Evolutionary conservation across 2,113 vertebrate species (phyloP).

Genomic region (Petrocephalus microphthalmus): DNA sequence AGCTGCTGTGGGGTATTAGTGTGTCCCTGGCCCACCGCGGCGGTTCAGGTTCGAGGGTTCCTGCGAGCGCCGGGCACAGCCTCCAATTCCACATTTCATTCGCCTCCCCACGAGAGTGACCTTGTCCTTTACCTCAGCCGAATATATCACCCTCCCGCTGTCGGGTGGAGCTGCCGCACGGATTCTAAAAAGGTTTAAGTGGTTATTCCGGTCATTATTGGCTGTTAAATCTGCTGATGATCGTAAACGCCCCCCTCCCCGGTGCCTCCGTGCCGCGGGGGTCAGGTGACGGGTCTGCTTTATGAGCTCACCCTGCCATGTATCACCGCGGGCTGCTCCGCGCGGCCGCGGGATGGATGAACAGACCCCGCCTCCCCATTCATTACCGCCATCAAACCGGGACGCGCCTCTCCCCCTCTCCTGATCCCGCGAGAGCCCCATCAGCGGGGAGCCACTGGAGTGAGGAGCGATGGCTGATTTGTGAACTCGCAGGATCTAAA

Average conservation of each 20-base stretch:
- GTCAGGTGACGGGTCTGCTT: constrained; percentile 76
- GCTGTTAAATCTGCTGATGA: constrained; percentile 75
- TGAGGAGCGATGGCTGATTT: constrained; percentile 80
- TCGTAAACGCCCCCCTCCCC: constrained; percentile 70
- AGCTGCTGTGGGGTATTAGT: background rate
- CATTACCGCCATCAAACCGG: constrained; percentile 74
- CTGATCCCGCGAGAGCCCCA: constrained; percentile 66
- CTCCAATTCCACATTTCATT: constrained; percentile 52
- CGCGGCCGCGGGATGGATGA: constrained; percentile 63
- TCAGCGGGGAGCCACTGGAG: constrained; percentile 75
- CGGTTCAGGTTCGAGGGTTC: background rate
- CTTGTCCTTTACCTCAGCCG: constrained; percentile 55
- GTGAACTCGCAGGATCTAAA: constrained; percentile 87
- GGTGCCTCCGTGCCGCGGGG: constrained; percentile 69
- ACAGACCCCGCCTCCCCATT: constrained; percentile 67
- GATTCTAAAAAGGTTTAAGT: constrained; percentile 65
- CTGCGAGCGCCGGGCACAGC: background rate
- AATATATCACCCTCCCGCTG: constrained; percentile 55
- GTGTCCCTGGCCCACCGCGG: background rate
- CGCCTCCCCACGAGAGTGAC: constrained; percentile 55
- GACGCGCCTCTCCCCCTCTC: constrained; percentile 53
- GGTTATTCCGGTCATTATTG: constrained; percentile 71
- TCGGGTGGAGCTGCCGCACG: constrained; percentile 24
- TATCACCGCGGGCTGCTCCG: constrained; percentile 66
- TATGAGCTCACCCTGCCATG: constrained; percentile 79